Evolutionary conservation across 2,888 invertebrate genomes (phyloP).

Genomic region (Hedya salicella): DNA sequence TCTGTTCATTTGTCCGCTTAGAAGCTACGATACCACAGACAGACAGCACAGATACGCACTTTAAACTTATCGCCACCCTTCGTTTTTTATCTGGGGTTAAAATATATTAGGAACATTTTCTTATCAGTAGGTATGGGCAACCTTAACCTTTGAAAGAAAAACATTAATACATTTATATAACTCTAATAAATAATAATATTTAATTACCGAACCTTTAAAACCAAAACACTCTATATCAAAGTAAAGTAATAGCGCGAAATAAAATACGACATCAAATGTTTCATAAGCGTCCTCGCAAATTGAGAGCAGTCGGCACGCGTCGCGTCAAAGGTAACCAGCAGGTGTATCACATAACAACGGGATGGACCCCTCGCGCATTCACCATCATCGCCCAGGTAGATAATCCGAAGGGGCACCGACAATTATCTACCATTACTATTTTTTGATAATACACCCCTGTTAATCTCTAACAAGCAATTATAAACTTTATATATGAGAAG

Average conservation of each 20-base stretch:
- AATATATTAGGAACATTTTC: too few relatives aligned
- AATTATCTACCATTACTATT: slow-evolving; percentile 71
- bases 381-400: slow-evolving; percentile 74
- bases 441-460: slow-evolving; percentile 51
- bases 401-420: slow-evolving; percentile 74
- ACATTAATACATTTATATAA: neutral
- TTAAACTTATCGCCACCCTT: too few relatives aligned
- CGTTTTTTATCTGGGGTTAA: too few relatives aligned
- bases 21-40: too few relatives aligned
- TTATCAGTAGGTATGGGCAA: too few relatives aligned
- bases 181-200: neutral
- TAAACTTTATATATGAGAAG: slow-evolving; percentile 36
- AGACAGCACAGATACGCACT: too few relatives aligned
- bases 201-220: slow-evolving; percentile 1
- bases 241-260: slow-evolving; percentile 20
- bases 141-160: too few relatives aligned
- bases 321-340: slow-evolving; percentile 75
- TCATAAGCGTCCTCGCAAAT: slow-evolving; percentile 26
- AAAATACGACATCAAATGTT: slow-evolving; percentile 41
- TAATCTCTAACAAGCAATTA: slow-evolving; percentile 23
- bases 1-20: too few relatives aligned
- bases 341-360: slow-evolving; percentile 58
- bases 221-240: slow-evolving; percentile 21
- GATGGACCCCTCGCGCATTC: slow-evolving; percentile 55
- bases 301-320: slow-evolving; percentile 62